phyloP scores from a whole-genome alignment of 1,140 invertebrate species.

The Caenorhabditis latens region DNA sequence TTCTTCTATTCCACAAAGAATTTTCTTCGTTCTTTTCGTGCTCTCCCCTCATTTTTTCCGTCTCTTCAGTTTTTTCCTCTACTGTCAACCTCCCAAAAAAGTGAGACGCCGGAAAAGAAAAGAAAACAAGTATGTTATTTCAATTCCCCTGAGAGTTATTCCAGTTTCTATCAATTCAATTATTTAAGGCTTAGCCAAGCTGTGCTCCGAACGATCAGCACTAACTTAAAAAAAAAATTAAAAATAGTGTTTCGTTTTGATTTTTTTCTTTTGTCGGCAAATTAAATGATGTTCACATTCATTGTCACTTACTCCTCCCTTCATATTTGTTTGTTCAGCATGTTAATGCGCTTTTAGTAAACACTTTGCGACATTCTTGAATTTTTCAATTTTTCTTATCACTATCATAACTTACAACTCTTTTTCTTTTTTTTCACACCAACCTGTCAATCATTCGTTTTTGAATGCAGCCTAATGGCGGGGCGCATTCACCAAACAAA shows the following conservation, averaged over 20 bases:
- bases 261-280: background rate
- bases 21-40: background rate
- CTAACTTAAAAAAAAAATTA: too few species aligned
- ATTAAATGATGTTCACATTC: background rate
- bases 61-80: background rate
- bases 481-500: background rate
- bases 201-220: too few species aligned
- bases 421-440: background rate
- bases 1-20: background rate
- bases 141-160: too few species aligned
- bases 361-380: conserved; percentile 51
- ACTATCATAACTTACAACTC: conserved; percentile 37
- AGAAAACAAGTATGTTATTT: too few species aligned
- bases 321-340: conserved; percentile 8
- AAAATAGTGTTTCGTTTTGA: too few species aligned
- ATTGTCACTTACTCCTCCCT: background rate
- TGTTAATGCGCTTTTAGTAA: conserved; percentile 33
- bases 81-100: background rate
- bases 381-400: conserved; percentile 14
- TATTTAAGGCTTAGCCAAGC: too few species aligned
- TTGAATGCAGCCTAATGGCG: too few species aligned
- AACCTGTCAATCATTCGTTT: conserved; percentile 12
- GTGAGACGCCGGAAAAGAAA: too few species aligned
- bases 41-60: background rate
- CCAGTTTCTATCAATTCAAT: too few species aligned